Conservation (phyloP, 2,888 invertebrate species). For the Galerucella calmariensis region DNA sequence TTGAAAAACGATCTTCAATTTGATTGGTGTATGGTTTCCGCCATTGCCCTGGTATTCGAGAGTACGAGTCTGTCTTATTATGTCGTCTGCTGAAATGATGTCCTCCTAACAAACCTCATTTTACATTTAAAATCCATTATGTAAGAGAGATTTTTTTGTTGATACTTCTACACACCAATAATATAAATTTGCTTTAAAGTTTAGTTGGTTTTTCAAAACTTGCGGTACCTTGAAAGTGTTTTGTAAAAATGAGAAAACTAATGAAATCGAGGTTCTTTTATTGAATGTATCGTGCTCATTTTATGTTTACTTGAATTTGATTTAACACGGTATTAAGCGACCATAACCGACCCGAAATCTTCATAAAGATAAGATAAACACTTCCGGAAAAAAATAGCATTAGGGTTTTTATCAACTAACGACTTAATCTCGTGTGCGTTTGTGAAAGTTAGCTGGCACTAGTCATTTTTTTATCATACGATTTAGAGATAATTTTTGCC, state of each 20-base stretch:
- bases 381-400: conserved; percentile 29
- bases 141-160: no score
- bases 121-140: no score
- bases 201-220: neutral
- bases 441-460: conserved; percentile 10
- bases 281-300: neutral
- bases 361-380: conserved; percentile 29
- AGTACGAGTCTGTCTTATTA: no score
- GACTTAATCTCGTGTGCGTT: conserved; percentile 35
- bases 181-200: no score
- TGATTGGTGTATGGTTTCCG: no score
- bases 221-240: neutral
- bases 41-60: no score
- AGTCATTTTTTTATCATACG: conserved; percentile 14
- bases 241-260: neutral
- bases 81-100: no score
- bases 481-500: neutral
- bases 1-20: no score
- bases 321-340: neutral
- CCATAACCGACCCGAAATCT: neutral
- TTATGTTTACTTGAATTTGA: neutral
- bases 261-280: neutral
- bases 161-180: no score
- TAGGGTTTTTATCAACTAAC: conserved; percentile 31
- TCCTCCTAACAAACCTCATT: no score